Conservation (phyloP, 2,797 vertebrate genomes). For the Notolabrus celidotus region DNA sequence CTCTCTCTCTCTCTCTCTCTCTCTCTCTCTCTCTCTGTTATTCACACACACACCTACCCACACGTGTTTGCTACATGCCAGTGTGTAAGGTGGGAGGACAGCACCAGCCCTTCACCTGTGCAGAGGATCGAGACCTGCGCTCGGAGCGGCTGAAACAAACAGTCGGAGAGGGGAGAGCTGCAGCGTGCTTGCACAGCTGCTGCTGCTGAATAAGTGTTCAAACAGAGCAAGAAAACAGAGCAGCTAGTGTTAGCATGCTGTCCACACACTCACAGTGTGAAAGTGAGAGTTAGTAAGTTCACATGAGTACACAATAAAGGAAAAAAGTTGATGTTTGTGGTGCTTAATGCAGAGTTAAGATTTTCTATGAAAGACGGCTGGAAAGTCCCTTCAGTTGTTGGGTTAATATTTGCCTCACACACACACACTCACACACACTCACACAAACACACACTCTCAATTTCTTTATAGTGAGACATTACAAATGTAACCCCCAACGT, state of each 20-base stretch:
- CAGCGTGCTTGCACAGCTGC: constrained; percentile 64
- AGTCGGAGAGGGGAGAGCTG: background rate
- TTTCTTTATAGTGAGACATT: too few species aligned
- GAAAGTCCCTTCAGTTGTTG: too few species aligned
- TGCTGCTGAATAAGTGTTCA: constrained; percentile 24
- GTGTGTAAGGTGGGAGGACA: background rate
- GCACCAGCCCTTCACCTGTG: background rate
- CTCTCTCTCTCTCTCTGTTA: too few species aligned
- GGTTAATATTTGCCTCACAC: too few species aligned
- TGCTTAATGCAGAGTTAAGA: too few species aligned
- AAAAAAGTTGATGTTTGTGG: background rate
- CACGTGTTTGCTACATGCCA: background rate
- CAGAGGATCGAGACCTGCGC: constrained; percentile 15
- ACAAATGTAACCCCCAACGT: too few species aligned
- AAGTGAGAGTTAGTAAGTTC: constrained; percentile 10
- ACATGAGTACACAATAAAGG: background rate
- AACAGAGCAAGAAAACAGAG: constrained; percentile 19
- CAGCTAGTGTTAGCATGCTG: constrained; percentile 7
- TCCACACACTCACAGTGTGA: background rate
- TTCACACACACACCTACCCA: background rate
- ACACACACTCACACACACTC: too few species aligned
- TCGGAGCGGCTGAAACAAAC: constrained; percentile 27
- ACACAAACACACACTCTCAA: too few species aligned
- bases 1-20: background rate
- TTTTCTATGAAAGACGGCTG: too few species aligned